Percentiles rank a stretch among this genome's conserved stretches.
These are phyloP conservation scores for Synanthedon tipuliformis DNA, from an alignment of 2,888 invertebrate species.

Conservation along the genomic window DNA sequence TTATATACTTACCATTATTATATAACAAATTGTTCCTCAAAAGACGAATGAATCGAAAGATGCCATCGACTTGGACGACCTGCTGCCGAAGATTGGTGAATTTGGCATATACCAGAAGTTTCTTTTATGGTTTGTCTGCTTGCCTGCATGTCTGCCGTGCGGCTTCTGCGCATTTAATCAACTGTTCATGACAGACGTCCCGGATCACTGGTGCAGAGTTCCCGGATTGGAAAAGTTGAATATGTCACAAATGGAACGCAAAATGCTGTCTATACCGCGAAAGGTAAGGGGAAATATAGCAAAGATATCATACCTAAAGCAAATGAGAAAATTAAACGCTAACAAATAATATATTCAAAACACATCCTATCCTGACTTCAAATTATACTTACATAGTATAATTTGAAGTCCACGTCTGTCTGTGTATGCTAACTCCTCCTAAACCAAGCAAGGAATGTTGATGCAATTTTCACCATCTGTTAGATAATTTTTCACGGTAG, in stretches of 20 bases:
- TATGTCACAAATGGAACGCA: conserved; percentile 69
- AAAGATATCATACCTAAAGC: too few relatives aligned
- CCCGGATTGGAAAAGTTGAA: conserved; percentile 72
- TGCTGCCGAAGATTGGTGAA: conserved; percentile 87
- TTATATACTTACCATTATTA: too few relatives aligned
- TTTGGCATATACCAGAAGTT: conserved; percentile 90
- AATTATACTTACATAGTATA: too few relatives aligned
- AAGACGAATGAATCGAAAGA: conserved; percentile 41
- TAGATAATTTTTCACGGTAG: too few relatives aligned
- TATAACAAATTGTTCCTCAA: background rate
- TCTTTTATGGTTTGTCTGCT: conserved; percentile 85
- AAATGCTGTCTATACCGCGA: conserved; percentile 75
- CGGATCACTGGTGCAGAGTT: conserved; percentile 87
- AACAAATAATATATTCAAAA: background rate
- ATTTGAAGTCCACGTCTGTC: too few relatives aligned
- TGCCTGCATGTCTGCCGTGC: conserved; percentile 90
- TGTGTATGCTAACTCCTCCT: too few relatives aligned
- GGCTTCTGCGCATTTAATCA: conserved; percentile 95
- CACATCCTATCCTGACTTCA: too few relatives aligned
- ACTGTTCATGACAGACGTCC: conserved; percentile 90
- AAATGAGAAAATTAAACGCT: background rate
- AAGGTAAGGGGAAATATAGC: conserved; percentile 31
- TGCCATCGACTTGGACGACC: conserved; percentile 84
- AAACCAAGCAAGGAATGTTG: too few relatives aligned
- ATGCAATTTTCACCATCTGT: too few relatives aligned